Evolutionary conservation across 2,113 vertebrate species (phyloP), one percentile per base, ranked within the genome.

Genomic region (Nibea coibor): DNA sequence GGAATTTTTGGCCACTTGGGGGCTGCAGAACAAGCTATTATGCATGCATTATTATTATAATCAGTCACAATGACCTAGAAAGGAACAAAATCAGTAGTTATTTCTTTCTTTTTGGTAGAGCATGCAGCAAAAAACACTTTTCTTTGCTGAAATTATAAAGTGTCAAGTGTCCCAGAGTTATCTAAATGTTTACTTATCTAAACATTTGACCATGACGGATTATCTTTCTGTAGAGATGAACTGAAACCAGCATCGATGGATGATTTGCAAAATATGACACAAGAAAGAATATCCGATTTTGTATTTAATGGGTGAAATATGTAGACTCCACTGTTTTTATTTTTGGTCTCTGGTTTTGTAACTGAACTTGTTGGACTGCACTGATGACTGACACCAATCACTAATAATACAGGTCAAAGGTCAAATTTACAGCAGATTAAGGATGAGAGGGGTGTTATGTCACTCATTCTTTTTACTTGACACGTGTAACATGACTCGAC

Each of bases 331-430:
- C 8, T 35, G 69, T 73, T 56, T 59, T 57, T 62, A 61, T 12
- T 50, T 53, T 42, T 16, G 0, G 42, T 28, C 26, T 39, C 35
- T 39, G 35, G 35, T 39, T 39, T 39, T 9, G 35, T 39, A 39
- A 39, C 35, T 39, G 35, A 39, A 39, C 35, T 8, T 35, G 31
- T 35, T 3, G 10, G n/a, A 35, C 59, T 12, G 42, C 39, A 35
- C 48, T 22, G 26, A 56, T 26, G 11, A 51, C 20, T 31, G 53
- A 67, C 48, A 43, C 57, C 66, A 51, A 85, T 80, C 82, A 54
- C 28, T 39, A 62, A 4, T 64, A 53, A 81, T 69, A 24, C 61
- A 45, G 78, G 53, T 84, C 75, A 87, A 45, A 72, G 82, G 64
- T 83, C 80, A 85, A 19, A 56, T 72, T 63, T 35, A 54, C 78